Evolutionary conservation across 2,113 vertebrate species (phyloP), one percentile per base, ranked within the genome.

Genomic region (Lagenorhynchus albirostris): DNA sequence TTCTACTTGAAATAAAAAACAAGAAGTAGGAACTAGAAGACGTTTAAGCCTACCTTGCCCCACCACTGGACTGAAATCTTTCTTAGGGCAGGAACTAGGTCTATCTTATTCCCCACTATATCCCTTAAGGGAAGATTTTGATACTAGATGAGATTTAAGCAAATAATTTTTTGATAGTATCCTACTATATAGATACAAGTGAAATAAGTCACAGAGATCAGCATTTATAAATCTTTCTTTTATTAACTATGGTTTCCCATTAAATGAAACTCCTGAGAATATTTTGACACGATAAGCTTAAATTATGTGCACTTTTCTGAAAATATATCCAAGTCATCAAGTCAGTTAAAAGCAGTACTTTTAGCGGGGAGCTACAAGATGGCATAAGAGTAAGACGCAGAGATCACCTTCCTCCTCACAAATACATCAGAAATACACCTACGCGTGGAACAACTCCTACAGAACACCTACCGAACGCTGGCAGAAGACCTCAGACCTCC

Each of bases 1-100:
- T 92, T 94, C 31, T 86, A 55, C 33, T 86, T 89, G 50, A 92
- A 67, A 80, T 44, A 44, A 15, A 88, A 95, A 84, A 91, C 21
- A 76, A 4, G 3, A 93, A 77, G 10, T 18, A 94, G 77, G 29
- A 79, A 38, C 6, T 58, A 17, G 15, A 79, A 62, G 38, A 76
- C 55, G 5, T 47, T 70, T 82, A 41, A 38, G 11, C 38, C 33
- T 80, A 36, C 1, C 23, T 29, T 58, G 10, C 10, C 55, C 55
- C 15, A 14, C 50, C 15, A 84, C 9, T 26, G 21, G 23, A 41
- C 20, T 10, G 4, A 44, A 87, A 58, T 20, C 58, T 83, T 95
- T 71, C 4, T 71, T 79, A 60, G 2, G 13, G 31, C 15, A 67
- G 18, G 31, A 21, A 85, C 63, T 11, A 71, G 2, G 17, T 77